A percentile compares a stretch with the other conserved stretches of the same genome.
phyloP scores from a whole-genome alignment of 2,888 invertebrate genomes.

The Acholoe squamosa region DNA sequence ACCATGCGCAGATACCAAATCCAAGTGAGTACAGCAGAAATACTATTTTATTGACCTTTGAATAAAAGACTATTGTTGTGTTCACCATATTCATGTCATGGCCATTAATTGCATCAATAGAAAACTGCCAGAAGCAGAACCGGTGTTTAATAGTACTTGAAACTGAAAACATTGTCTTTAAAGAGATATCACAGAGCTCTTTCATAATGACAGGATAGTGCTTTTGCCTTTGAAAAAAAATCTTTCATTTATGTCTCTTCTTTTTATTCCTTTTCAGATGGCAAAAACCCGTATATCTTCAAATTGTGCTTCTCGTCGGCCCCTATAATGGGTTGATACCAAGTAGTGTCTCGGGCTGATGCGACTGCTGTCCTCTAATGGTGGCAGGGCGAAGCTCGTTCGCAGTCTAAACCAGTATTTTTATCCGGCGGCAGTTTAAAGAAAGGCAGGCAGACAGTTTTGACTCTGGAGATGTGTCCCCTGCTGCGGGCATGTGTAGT shows the following conservation, averaged over 20 bases:
- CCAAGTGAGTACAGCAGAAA: constrained; percentile 88
- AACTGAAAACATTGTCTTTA: too few relatives aligned
- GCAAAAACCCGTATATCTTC: constrained; percentile 99
- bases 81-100: too few relatives aligned
- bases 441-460: constrained; percentile 17
- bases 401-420: constrained; percentile 55
- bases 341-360: constrained; percentile 13
- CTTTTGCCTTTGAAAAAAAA: background rate
- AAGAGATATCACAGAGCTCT: too few relatives aligned
- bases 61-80: too few relatives aligned
- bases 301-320: constrained; percentile 98
- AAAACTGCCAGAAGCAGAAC: too few relatives aligned
- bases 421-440: constrained; percentile 18
- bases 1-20: constrained; percentile 97
- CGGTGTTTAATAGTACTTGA: too few relatives aligned
- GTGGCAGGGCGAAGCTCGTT: background rate
- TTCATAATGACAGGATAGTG: too few relatives aligned
- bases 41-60: background rate
- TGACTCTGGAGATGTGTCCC: background rate
- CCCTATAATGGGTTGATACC: constrained; percentile 70
- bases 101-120: too few relatives aligned
- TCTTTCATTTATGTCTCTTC: background rate
- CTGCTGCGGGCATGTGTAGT: background rate
- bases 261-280: constrained; percentile 87
- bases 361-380: constrained; percentile 13